Evolutionary conservation across 2,888 invertebrate species (phyloP), one percentile per base, ranked within the genome.

Genomic region (Artemia sinica): DNA sequence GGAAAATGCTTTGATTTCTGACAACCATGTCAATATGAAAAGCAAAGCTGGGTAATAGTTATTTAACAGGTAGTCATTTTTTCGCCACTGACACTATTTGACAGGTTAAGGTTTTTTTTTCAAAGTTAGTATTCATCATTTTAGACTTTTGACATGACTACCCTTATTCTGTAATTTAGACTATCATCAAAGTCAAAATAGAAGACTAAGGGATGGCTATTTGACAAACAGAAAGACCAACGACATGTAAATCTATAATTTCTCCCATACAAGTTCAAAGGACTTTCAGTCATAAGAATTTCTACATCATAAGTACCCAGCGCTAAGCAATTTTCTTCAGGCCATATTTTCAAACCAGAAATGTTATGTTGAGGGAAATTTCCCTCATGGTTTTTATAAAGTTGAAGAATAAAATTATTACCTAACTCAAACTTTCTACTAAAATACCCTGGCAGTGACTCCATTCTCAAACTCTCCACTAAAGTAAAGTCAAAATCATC

Each of bases 231-330:
- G 58, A 58, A 58, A 9, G 14, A 58, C 58, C 58, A 58, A 58
- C 58, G 58, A 58, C 58, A 58, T 14, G n/a, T 58, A 10, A 58
- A 58, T 18, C 58, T n/a, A 58, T 58, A 58, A 58, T 58, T 58
- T 18, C 58, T 58, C 58, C 58, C 58, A 58, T 18, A 8, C 9
- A 8, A 8, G 18, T 58, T 58, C 18, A 58, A 9, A 58, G 58
- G 58, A 18, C 58, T 58, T 18, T 58, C 58, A 1, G 58, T 58
- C 14, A 58, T 58, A n/a, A 58, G 58, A 7, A 58, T n/a, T 18
- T 58, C 58, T 14, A 58, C 18, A 58, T 58, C 18, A 10, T 58
- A 58, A 58, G 58, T 14, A 8, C 58, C 58, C 8, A 58, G 58
- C 8, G 58, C 58, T 9, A 18, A 18, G 10, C 58, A 58, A 9